Evolutionary conservation across 1,140 invertebrate species (phyloP).

Genomic region (Eulimnadia texana): DNA sequence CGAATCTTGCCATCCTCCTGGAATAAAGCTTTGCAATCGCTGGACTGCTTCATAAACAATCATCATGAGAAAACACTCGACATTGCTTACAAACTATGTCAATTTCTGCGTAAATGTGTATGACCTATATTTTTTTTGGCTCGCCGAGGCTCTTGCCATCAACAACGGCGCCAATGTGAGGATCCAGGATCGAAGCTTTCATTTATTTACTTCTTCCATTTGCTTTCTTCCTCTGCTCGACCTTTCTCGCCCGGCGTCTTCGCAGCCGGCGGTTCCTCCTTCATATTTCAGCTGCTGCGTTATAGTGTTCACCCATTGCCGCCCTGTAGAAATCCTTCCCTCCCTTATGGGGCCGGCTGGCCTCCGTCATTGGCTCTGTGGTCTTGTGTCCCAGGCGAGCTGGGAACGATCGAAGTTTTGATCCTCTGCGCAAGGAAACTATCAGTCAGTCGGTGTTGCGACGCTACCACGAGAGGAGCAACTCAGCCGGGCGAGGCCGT

Average conservation of each 20-base stretch:
- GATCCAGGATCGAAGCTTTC: too few relatives aligned
- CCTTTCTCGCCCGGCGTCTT: too few relatives aligned
- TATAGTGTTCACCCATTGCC: neutral
- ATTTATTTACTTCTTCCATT: too few relatives aligned
- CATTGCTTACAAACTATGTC: too few relatives aligned
- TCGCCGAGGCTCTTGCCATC: too few relatives aligned
- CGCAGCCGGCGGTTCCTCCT: neutral
- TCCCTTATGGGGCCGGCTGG: neutral
- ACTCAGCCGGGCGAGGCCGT: neutral
- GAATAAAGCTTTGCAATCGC: too few relatives aligned
- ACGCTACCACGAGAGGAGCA: neutral
- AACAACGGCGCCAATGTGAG: too few relatives aligned
- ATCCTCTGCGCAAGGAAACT: neutral
- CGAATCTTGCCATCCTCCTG: neutral
- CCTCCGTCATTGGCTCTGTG: neutral
- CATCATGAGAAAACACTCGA: too few relatives aligned
- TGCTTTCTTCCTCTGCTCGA: too few relatives aligned
- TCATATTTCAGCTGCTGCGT: neutral
- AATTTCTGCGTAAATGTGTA: too few relatives aligned
- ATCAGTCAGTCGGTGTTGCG: neutral
- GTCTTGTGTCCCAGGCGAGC: neutral
- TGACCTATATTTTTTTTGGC: too few relatives aligned
- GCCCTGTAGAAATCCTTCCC: neutral
- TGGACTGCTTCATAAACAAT: too few relatives aligned
- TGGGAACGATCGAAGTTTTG: neutral